phyloP scores from a whole-genome alignment of 2,888 invertebrate species.

The Yponomeuta plumbellus region DNA sequence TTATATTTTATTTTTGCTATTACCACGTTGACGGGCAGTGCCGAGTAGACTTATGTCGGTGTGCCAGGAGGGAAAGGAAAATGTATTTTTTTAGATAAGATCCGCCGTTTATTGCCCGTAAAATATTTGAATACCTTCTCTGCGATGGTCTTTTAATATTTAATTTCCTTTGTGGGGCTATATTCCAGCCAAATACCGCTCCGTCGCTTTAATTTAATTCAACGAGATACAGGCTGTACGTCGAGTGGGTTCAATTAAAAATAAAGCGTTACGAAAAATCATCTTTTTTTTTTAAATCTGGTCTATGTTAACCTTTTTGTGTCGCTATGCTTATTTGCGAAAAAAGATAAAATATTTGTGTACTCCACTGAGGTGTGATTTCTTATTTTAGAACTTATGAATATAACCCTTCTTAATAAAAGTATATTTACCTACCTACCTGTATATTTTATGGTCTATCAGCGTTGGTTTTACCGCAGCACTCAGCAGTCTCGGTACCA shows the following conservation, averaged over 20 bases:
- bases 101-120: constrained; percentile 53
- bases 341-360: not conserved
- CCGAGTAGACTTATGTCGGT: constrained; percentile 21
- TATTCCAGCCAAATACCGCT: not conserved
- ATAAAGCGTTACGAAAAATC: not conserved
- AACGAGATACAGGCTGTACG: not conserved
- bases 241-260: not conserved
- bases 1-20: constrained; percentile 66
- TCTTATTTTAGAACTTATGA: no score
- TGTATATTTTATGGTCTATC: not conserved
- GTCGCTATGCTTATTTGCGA: not conserved
- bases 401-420: no score
- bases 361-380: no score
- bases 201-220: constrained; percentile 3
- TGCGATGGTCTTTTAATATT: constrained; percentile 65
- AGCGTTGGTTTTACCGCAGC: not conserved
- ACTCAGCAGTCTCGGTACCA: not conserved
- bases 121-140: constrained; percentile 56
- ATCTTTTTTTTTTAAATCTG: not conserved
- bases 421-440: not conserved
- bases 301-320: no score
- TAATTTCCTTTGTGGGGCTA: constrained; percentile 46
- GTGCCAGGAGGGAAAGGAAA: not conserved
- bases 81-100: constrained; percentile 30
- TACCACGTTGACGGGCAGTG: constrained; percentile 45